These are phyloP conservation scores for Heterochromis multidens DNA, from an alignment of 2,113 vertebrate genomes.

Conservation along the genomic window DNA sequence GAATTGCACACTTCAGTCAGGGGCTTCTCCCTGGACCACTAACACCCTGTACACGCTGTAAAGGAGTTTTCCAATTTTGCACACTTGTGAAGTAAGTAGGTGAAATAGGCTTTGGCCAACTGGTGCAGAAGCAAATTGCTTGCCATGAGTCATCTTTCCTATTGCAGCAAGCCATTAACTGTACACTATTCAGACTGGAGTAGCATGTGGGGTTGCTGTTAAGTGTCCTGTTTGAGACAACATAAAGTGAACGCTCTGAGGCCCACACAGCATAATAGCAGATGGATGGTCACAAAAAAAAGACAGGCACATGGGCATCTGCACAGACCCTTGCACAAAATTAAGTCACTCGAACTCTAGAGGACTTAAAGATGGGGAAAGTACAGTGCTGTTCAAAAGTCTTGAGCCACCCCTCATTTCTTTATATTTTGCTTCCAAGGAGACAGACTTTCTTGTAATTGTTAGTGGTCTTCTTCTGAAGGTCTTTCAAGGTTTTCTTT, in stretches of 20 bases:
- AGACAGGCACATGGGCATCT: background rate
- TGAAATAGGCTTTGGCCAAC: background rate
- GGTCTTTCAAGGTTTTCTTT: background rate
- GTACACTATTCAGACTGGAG: background rate
- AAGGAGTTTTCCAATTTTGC: background rate
- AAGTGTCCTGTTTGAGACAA: background rate
- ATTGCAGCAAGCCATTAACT: background rate
- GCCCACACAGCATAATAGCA: background rate
- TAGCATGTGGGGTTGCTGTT: background rate
- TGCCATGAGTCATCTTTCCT: background rate
- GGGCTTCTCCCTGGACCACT: no score
- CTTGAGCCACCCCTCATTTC: background rate
- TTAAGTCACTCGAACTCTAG: no score
- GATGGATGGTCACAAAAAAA: background rate
- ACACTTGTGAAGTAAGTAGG: background rate
- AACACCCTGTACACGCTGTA: background rate
- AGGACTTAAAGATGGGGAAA: background rate
- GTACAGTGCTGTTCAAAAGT: background rate
- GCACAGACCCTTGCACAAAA: no score
- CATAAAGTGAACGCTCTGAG: background rate
- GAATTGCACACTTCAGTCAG: no score
- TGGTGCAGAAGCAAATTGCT: constrained; percentile 20
- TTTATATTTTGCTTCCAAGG: background rate
- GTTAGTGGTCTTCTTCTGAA: no score
- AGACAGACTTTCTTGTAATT: background rate